Evolutionary conservation across 2,113 vertebrate species (phyloP).

Genomic region (Callorhinus ursinus): DNA sequence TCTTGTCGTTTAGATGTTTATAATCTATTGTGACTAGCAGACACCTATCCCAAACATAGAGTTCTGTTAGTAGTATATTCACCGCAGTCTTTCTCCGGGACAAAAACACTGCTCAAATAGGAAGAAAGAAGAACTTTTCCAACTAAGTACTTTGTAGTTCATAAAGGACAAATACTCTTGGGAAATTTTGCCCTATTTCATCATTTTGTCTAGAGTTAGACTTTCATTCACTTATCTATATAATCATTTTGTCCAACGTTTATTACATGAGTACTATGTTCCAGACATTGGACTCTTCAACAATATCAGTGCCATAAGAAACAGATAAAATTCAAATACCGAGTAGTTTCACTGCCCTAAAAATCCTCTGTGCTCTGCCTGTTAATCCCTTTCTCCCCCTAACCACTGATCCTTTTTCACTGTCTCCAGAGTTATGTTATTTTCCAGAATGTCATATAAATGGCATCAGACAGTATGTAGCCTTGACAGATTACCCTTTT

Average conservation of each 20-base stretch:
- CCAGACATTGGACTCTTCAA: neutral
- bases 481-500: neutral
- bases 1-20: neutral
- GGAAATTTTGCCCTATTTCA: neutral
- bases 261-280: neutral
- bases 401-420: neutral
- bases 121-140: constrained; percentile 10
- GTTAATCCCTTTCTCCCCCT: neutral
- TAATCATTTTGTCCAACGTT: neutral
- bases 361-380: neutral
- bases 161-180: neutral
- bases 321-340: neutral
- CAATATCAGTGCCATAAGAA: neutral
- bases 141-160: neutral
- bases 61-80: neutral
- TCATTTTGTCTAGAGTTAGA: neutral
- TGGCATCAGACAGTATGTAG: neutral
- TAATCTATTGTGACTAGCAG: neutral
- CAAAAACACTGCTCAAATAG: neutral
- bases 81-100: neutral
- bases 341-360: neutral
- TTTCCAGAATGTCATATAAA: neutral
- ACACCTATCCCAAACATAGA: neutral
- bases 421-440: neutral
- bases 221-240: neutral